Evolutionary conservation across 2,888 invertebrate genomes (phyloP), one percentile per base, ranked within the genome.

Genomic region (Xylota segnis): DNA sequence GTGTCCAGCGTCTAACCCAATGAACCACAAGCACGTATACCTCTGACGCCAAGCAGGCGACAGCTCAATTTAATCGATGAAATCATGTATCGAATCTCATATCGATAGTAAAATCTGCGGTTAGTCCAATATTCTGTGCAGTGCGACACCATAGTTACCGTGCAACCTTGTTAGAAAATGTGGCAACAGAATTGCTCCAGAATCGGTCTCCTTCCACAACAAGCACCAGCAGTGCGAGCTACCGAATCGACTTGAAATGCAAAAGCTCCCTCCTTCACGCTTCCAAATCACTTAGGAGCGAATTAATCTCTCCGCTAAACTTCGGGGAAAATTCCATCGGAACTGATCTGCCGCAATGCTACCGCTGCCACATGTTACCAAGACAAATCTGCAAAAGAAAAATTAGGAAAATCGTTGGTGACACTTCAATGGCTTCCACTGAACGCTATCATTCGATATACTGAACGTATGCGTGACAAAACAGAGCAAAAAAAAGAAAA

Each of bases 331-430:
- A 82, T 71, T 81, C 86, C 86, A 76, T 32, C 71, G 86, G 61
- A 82, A 82, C 14, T 68, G 82, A 86, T 86, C 82, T 23, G 56
- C 71, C 82, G 18, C 86, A 82, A 50, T 18, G 18, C 32, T 16
- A 45, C 47, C 14, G 29, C 47, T 23, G 12, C 27, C 65, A 27
- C 61, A 63, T 68, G 61, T 40, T 50, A 18, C 45, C 45, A 16
- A 40, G 29, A 47, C 59, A 45, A 72, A 66, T 70, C 52, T 63
- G 37, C 34, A 70, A 58, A 65, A 18, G 56, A 37, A 81, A 79
- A 86, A 82, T 82, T 86, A 76, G 82, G 86, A 86, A 86, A 86
- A 86, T 76, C 82, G 27, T 54, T 77, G 86, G 84, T 81, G 75
- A 82, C 86, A 86, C 61, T 86, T 86, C 40, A 50, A 76, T 61